phyloP scores from a whole-genome alignment of 2,797 vertebrate genomes.

The Taeniopygia guttata region DNA sequence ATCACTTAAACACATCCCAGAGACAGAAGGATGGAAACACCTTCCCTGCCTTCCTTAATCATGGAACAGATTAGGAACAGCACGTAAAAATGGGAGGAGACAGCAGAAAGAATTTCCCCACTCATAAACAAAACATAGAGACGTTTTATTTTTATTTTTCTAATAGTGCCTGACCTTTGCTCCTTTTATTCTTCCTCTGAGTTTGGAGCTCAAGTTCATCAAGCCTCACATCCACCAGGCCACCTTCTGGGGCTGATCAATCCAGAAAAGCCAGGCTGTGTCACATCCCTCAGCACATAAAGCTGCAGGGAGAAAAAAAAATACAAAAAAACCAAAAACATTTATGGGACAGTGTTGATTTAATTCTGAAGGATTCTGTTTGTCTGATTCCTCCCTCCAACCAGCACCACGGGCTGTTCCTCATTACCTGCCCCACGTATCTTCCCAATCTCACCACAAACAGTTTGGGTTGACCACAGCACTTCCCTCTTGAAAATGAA shows the following conservation, averaged over 20 bases:
- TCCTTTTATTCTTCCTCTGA: not conserved
- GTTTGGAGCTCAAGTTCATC: not conserved
- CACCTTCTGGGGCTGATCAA: not conserved
- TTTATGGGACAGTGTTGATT: not conserved
- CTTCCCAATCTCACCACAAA: conserved; percentile 78
- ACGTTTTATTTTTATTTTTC: not conserved
- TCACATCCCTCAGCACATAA: conserved; percentile 1
- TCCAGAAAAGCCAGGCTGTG: conserved; percentile 16
- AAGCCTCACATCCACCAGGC: not conserved
- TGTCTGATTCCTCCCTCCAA: not conserved
- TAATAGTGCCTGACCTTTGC: not conserved
- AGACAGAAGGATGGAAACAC: not conserved
- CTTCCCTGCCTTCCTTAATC: not conserved
- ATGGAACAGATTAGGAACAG: not conserved
- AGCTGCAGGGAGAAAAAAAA: not conserved
- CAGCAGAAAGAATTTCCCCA: not conserved
- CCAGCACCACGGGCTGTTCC: conserved; percentile 43
- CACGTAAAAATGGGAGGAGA: not conserved
- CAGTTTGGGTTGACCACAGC: conserved; percentile 80
- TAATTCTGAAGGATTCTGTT: conserved; percentile 18
- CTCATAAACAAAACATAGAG: not conserved
- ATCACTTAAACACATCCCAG: not conserved
- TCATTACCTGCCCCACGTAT: conserved; percentile 75
- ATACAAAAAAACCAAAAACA: not conserved
- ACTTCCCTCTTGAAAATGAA: conserved; percentile 82